These are phyloP conservation scores for Drosophila mauritiana DNA, from an alignment of 1,140 invertebrate species.

Conservation along the genomic window DNA sequence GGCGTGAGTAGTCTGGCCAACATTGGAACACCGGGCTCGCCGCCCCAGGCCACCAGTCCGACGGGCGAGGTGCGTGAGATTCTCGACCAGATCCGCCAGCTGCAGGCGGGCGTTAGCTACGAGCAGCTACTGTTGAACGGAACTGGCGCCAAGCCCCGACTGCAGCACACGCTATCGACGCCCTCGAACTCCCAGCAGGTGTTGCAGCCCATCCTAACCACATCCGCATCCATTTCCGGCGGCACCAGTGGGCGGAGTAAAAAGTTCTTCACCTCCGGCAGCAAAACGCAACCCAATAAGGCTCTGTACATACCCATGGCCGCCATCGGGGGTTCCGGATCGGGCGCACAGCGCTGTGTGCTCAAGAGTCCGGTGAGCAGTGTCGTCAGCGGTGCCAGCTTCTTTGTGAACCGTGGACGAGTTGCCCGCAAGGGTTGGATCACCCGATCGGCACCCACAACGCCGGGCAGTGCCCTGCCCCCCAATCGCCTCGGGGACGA, in stretches of 20 bases:
- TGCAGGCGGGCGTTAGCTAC: slow-evolving; percentile 85
- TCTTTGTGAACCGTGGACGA: slow-evolving; percentile 63
- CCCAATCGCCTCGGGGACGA: slow-evolving; percentile 86
- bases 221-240: slow-evolving; percentile 26
- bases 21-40: slow-evolving; percentile 88
- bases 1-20: slow-evolving; percentile 89
- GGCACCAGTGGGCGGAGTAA: slow-evolving; percentile 48
- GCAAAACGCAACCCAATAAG: slow-evolving; percentile 67
- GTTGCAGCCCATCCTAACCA: slow-evolving; percentile 31
- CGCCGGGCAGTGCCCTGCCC: slow-evolving; percentile 87
- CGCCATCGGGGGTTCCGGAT: slow-evolving; percentile 36
- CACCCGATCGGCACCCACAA: slow-evolving; percentile 90
- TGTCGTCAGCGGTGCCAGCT: slow-evolving; percentile 70
- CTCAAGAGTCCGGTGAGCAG: slow-evolving; percentile 79
- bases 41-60: slow-evolving; percentile 91
- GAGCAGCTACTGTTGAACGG: slow-evolving; percentile 61
- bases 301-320: slow-evolving; percentile 81
- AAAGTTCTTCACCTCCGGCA: slow-evolving; percentile 65
- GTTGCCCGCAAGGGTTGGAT: slow-evolving; percentile 86
- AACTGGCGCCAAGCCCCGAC: slow-evolving; percentile 48
- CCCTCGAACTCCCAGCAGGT: slow-evolving; percentile 51
- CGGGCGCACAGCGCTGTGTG: slow-evolving; percentile 63
- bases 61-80: slow-evolving; percentile 89
- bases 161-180: slow-evolving; percentile 70
- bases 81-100: slow-evolving; percentile 89